phyloP scores from a whole-genome alignment of 2,888 invertebrate genomes.

The Heteromyza rotundicornis region DNA sequence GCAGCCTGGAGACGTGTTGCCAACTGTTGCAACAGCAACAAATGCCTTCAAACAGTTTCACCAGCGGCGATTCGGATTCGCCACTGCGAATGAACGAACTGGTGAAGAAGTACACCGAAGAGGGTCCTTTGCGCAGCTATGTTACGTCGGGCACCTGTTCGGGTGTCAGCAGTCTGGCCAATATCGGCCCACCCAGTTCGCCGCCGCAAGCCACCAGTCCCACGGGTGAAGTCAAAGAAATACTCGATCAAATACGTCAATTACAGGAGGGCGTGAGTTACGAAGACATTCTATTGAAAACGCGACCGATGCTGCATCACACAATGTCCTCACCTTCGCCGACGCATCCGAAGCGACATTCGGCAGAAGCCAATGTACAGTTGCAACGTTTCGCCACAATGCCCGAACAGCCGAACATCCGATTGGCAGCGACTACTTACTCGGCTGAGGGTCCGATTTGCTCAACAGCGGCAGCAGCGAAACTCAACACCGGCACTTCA shows the following conservation, averaged over 20 bases:
- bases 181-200: slow-evolving; percentile 73
- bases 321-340: slow-evolving; percentile 45
- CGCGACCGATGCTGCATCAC: slow-evolving; percentile 47
- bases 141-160: slow-evolving; percentile 67
- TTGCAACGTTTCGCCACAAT: slow-evolving; percentile 34
- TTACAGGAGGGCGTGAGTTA: slow-evolving; percentile 64
- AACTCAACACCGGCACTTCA: neutral
- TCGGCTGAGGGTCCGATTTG: neutral
- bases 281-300: slow-evolving; percentile 48
- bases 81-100: slow-evolving; percentile 37
- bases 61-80: slow-evolving; percentile 25
- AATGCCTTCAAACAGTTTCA: neutral
- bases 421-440: slow-evolving; percentile 10
- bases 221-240: slow-evolving; percentile 75
- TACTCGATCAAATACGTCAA: slow-evolving; percentile 76
- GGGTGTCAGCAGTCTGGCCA: slow-evolving; percentile 74
- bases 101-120: slow-evolving; percentile 45
- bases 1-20: slow-evolving; percentile 59
- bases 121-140: slow-evolving; percentile 54
- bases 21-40: slow-evolving; percentile 53
- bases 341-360: slow-evolving; percentile 16
- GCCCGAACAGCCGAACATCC: slow-evolving; percentile 39
- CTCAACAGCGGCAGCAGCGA: neutral
- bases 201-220: slow-evolving; percentile 86
- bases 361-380: slow-evolving; percentile 21